Conservation (phyloP, 2,888 invertebrate genomes). For the Yponomeuta plumbellus region DNA sequence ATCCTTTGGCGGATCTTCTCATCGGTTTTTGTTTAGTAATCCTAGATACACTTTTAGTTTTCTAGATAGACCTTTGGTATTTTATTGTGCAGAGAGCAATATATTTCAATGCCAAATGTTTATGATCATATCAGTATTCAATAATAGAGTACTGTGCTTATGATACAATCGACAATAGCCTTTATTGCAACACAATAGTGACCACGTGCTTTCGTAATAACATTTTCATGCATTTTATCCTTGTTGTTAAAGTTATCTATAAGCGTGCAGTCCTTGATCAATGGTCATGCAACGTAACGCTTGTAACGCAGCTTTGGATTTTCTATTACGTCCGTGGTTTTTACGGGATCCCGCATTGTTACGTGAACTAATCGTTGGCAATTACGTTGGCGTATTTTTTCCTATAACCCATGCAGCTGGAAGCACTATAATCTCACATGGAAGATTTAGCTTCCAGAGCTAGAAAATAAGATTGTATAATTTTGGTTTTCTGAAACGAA, state of each 20-base stretch:
- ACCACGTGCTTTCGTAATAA: slow-evolving; percentile 1
- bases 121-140: background rate
- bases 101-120: background rate
- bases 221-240: slow-evolving; percentile 4
- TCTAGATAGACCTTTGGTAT: background rate
- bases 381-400: no score
- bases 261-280: background rate
- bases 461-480: no score
- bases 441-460: no score
- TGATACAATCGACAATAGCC: slow-evolving; percentile 1
- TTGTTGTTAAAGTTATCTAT: background rate
- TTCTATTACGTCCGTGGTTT: background rate
- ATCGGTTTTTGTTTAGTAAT: background rate
- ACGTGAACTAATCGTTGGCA: no score
- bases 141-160: background rate
- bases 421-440: no score
- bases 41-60: background rate
- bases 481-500: no score
- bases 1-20: no score
- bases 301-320: background rate
- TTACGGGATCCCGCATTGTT: background rate
- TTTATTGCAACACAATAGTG: slow-evolving; percentile 1
- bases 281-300: background rate
- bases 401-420: no score
- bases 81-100: background rate